phyloP scores from a whole-genome alignment of 2,797 vertebrate species.

The Cuniculus paca region DNA sequence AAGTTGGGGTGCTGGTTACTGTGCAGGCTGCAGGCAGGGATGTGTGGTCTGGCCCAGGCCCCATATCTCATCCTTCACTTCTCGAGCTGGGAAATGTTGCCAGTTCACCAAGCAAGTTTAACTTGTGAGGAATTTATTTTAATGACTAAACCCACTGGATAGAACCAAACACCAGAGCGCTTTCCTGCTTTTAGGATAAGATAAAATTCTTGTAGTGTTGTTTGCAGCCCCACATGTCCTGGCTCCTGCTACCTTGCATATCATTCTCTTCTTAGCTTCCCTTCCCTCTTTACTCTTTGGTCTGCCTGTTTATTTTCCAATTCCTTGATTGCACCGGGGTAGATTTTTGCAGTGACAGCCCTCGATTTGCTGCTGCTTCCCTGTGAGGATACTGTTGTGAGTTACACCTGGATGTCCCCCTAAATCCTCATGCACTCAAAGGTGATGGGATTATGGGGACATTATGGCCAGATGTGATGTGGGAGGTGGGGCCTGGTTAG shows the following conservation, averaged over 20 bases:
- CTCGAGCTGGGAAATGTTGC: not conserved
- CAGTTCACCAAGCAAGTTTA: not conserved
- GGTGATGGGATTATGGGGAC: not conserved
- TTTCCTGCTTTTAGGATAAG: not conserved
- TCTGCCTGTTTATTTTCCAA: not conserved
- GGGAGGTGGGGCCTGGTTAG: not conserved
- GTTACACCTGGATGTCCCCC: not conserved
- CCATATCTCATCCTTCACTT: not conserved
- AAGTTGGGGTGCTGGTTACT: rapidly evolving
- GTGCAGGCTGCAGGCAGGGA: rapidly evolving
- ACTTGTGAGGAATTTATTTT: not conserved
- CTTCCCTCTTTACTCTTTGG: not conserved
- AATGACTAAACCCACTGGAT: not conserved
- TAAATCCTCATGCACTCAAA: not conserved
- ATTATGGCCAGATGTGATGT: not conserved
- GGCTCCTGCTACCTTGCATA: not conserved
- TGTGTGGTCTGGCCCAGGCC: not conserved
- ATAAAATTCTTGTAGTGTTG: not conserved
- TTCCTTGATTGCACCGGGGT: not conserved
- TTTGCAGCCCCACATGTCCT: rapidly evolving
- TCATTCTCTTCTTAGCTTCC: rapidly evolving
- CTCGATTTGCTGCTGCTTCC: not conserved
- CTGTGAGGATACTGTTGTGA: not conserved
- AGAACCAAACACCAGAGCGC: not conserved
- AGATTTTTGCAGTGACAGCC: not conserved